Conservation (phyloP, 2,113 vertebrate genomes). For the Boleophthalmus pectinirostris region DNA sequence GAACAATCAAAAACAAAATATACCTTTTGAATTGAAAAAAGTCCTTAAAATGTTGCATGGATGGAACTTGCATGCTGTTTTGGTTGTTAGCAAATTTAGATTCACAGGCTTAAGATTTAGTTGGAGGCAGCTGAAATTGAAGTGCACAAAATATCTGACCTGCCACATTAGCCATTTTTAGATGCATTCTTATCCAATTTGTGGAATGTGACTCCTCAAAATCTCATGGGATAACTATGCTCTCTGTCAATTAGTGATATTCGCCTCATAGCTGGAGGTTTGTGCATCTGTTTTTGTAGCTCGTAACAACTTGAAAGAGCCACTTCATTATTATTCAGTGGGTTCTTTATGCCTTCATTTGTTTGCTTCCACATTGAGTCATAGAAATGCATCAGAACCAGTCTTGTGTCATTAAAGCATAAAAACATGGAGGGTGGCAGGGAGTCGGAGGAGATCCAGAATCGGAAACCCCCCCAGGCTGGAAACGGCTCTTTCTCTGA, state of each 20-base stretch:
- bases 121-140: not conserved
- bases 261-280: slow-evolving; percentile 2
- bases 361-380: slow-evolving; percentile 6
- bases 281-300: slow-evolving; percentile 7
- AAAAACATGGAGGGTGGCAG: slow-evolving; percentile 5
- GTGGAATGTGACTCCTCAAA: not conserved
- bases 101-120: not conserved
- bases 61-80: too few relatives aligned
- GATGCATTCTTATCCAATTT: not conserved
- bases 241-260: not conserved
- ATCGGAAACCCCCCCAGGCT: slow-evolving; percentile 3
- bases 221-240: not conserved
- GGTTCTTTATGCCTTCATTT: not conserved
- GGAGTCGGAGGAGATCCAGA: slow-evolving; percentile 5
- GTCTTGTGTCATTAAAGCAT: slow-evolving; percentile 9
- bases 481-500: slow-evolving; percentile 8
- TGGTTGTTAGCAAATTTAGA: too few relatives aligned
- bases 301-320: not conserved
- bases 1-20: too few relatives aligned
- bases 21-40: too few relatives aligned
- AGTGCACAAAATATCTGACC: not conserved
- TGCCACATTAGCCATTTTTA: not conserved
- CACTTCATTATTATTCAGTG: slow-evolving; percentile 3
- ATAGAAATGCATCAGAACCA: slow-evolving; percentile 5
- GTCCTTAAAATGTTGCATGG: too few relatives aligned